Conservation (phyloP, 2,113 vertebrate species). For the Microcebus ravelobensis region DNA sequence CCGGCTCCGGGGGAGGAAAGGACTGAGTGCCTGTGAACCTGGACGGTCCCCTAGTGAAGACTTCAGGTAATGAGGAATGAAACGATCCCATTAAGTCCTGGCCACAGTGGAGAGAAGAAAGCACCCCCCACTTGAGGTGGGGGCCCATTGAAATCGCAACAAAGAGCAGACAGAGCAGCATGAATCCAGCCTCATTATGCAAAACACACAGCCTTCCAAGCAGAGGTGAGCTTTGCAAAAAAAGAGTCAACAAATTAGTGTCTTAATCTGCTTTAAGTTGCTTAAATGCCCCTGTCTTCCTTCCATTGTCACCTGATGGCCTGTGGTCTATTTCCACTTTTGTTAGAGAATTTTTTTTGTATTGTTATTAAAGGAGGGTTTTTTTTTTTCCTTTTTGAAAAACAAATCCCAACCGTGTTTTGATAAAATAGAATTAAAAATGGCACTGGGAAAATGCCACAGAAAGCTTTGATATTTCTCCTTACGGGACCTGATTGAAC, state of each 20-base stretch:
- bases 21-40: neutral
- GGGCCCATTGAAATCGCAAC: neutral
- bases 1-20: fast-evolving
- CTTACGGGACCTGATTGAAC: conserved; percentile 43
- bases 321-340: conserved; percentile 45
- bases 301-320: neutral
- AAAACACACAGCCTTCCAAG: neutral
- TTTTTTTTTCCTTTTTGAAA: neutral
- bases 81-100: neutral
- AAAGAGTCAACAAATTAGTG: conserved; percentile 48
- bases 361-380: conserved; percentile 17
- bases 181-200: neutral
- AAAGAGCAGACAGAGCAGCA: neutral
- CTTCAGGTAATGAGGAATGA: neutral
- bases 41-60: neutral
- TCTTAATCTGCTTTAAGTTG: conserved; percentile 31
- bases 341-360: conserved; percentile 7
- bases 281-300: neutral
- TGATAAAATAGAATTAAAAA: conserved; percentile 68
- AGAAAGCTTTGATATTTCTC: conserved; percentile 55
- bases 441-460: conserved; percentile 9
- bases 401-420: conserved; percentile 58
- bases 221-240: conserved; percentile 29
- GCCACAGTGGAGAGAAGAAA: neutral
- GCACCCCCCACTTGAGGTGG: neutral